Evolutionary conservation across 2,888 invertebrate species (phyloP).

Genomic region (Neuroscelio doddi): DNA sequence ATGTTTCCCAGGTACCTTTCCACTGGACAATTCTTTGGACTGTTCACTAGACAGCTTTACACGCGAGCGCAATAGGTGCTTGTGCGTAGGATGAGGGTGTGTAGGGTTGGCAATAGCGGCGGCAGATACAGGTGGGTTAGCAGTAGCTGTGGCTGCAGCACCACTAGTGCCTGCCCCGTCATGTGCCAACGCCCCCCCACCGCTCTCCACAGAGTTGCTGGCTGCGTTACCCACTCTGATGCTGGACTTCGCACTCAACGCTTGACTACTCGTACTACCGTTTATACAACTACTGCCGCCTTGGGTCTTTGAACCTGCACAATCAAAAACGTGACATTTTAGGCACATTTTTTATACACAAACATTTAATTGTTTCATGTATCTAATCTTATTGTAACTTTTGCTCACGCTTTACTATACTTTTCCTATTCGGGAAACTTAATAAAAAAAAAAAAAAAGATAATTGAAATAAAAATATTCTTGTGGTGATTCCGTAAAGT

Average conservation of each 20-base stretch:
- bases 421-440: too few relatives aligned
- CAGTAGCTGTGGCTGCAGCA: slow-evolving; percentile 64
- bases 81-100: slow-evolving; percentile 71
- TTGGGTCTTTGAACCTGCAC: slow-evolving; percentile 55
- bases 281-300: slow-evolving; percentile 57
- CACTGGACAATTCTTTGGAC: slow-evolving; percentile 56
- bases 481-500: neutral
- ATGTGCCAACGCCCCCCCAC: slow-evolving; percentile 70
- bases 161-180: slow-evolving; percentile 70
- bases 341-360: neutral
- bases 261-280: slow-evolving; percentile 66
- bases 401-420: neutral
- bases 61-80: slow-evolving; percentile 67
- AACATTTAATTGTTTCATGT: neutral
- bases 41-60: slow-evolving; percentile 65
- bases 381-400: neutral
- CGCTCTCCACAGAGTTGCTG: slow-evolving; percentile 70
- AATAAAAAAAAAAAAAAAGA: too few relatives aligned
- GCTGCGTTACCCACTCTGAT: slow-evolving; percentile 72
- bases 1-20: slow-evolving; percentile 63
- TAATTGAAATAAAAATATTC: neutral
- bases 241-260: slow-evolving; percentile 70
- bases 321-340: neutral
- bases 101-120: slow-evolving; percentile 71
- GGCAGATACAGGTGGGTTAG: slow-evolving; percentile 67